phyloP scores from a whole-genome alignment of 2,113 vertebrate genomes.

The Sceloporus tristichus region DNA sequence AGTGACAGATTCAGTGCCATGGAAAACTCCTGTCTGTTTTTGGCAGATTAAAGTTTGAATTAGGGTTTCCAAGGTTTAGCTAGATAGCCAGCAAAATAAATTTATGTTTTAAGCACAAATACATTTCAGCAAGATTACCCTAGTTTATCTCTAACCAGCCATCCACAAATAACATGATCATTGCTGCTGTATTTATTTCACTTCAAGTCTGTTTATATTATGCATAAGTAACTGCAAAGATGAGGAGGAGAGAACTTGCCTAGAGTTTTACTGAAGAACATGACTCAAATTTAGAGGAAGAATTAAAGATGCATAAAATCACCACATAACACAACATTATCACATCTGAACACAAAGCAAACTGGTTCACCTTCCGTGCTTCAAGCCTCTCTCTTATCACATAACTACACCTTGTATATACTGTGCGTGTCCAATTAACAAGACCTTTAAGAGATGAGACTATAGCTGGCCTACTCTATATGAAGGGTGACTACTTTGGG shows the following conservation, averaged over 20 bases:
- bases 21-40: slow-evolving; percentile 44
- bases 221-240: slow-evolving; percentile 38
- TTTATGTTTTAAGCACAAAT: slow-evolving; percentile 55
- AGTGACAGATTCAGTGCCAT: slow-evolving; percentile 40
- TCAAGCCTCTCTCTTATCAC: slow-evolving; percentile 50
- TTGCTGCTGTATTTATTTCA: slow-evolving; percentile 47
- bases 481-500: slow-evolving; percentile 35
- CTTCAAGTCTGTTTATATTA: slow-evolving; percentile 50
- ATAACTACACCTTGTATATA: slow-evolving; percentile 47
- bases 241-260: neutral
- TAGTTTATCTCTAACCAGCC: slow-evolving; percentile 56
- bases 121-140: slow-evolving; percentile 50
- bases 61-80: slow-evolving; percentile 50
- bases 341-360: slow-evolving; percentile 41
- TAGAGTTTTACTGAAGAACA: slow-evolving; percentile 40
- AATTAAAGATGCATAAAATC: slow-evolving; percentile 43
- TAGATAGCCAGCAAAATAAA: slow-evolving; percentile 61
- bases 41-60: slow-evolving; percentile 55
- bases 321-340: slow-evolving; percentile 41
- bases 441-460: slow-evolving; percentile 41
- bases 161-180: slow-evolving; percentile 56
- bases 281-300: slow-evolving; percentile 37
- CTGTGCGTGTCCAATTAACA: slow-evolving; percentile 46
- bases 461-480: neutral
- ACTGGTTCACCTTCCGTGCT: slow-evolving; percentile 37